Base-by-base conservation (phyloP, 1,140 invertebrate species). In the Condylostylus longicornis region DNA sequence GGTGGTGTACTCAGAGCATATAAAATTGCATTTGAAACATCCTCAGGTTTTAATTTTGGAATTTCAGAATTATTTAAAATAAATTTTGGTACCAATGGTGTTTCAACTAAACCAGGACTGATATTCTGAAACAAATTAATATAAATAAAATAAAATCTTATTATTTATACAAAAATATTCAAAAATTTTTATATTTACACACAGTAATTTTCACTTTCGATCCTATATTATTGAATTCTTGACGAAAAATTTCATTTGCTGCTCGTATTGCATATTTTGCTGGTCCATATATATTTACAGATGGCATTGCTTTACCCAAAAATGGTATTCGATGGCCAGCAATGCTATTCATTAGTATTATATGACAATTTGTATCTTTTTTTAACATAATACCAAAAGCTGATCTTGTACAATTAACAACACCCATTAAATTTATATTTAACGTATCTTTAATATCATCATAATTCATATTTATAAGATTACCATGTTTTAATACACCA, bases 321-420 rank as follows among this genome's bases (percentile, higher is more conserved):
- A 48, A 47, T 10, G 62, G 59, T 2, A 65, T 43, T 36, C 56
- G 64, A 41, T 72, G 61, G 1, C 70, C 71, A 0, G 62, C 59
- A n/a, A 70, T 47, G 42, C 70, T 82, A 56, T 77, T 81, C 9
- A 86, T 68, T 36, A 79, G 70, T 34, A 85, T 67, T 32, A 85
- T 69, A 38, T 83, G 77, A 0, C 81, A 82, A 30, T 70, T 55
- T 15, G 75, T 62, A 2, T 67, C 61, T 5, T 69, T 62, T 37
- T 71, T 68, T 31, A 51, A 65, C 79, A 88, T 84, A 1, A 70
- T 72, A 18, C 69, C 65, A 2, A 80, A 51, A 1, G 76, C 71
- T 49, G 74, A 68, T 31, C 73, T 65, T 1, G 75, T 72, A 37
- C 78, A 79, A 32, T 75, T 65, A 13, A 71, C 67, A 6, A 80